These are phyloP conservation scores for Noctuana brunneofusca DNA, from an alignment of 2,888 invertebrate species.

Conservation along the genomic window DNA sequence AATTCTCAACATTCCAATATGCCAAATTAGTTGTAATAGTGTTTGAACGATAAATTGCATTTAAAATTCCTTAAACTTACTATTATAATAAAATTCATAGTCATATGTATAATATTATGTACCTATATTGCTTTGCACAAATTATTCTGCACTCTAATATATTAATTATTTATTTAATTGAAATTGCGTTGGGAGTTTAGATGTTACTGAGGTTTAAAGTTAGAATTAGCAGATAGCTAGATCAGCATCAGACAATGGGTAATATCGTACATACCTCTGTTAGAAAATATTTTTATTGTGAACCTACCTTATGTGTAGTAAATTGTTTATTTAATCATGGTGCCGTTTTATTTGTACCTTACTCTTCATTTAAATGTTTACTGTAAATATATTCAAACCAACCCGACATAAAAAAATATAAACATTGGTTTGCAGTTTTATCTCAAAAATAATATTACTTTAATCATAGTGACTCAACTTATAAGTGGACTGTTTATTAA, in stretches of 20 bases:
- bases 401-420: too few relatives aligned
- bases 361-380: background rate
- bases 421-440: too few relatives aligned
- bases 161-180: slow-evolving; percentile 36
- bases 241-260: slow-evolving; percentile 77
- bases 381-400: background rate
- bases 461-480: too few relatives aligned
- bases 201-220: slow-evolving; percentile 43
- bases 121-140: slow-evolving; percentile 39
- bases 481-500: too few relatives aligned
- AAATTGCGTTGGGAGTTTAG: slow-evolving; percentile 37
- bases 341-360: slow-evolving; percentile 55
- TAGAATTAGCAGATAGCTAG: slow-evolving; percentile 51
- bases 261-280: slow-evolving; percentile 69
- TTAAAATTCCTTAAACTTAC: slow-evolving; percentile 36
- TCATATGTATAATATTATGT: slow-evolving; percentile 2
- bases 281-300: slow-evolving; percentile 80
- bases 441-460: too few relatives aligned
- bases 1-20: slow-evolving; percentile 73
- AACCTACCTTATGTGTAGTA: slow-evolving; percentile 83
- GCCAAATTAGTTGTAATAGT: slow-evolving; percentile 68
- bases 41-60: slow-evolving; percentile 48
- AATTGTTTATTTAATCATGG: slow-evolving; percentile 81
- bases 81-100: slow-evolving; percentile 15
- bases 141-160: slow-evolving; percentile 35